Conservation (phyloP, 2,888 invertebrate species). For the Lamproptera curius region DNA sequence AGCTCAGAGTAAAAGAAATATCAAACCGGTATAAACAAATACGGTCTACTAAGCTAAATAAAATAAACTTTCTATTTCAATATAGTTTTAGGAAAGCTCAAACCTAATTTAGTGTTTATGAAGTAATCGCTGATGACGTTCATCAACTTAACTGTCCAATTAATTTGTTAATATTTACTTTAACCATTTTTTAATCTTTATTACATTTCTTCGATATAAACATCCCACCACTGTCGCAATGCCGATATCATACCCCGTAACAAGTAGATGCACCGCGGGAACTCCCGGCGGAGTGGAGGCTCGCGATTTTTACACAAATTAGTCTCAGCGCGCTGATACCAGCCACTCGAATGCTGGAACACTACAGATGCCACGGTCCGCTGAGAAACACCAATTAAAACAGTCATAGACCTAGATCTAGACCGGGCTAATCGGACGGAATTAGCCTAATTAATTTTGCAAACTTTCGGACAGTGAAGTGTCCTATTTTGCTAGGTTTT, state of each 20-base stretch:
- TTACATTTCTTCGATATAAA: neutral
- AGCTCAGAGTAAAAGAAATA: too few relatives aligned
- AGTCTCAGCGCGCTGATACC: slow-evolving; percentile 21
- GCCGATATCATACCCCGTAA: slow-evolving; percentile 67
- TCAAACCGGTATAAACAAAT: too few relatives aligned
- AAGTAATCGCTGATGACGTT: too few relatives aligned
- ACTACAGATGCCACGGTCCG: slow-evolving; percentile 15
- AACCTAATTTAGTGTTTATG: too few relatives aligned
- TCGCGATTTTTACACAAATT: slow-evolving; percentile 30
- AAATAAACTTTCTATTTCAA: too few relatives aligned
- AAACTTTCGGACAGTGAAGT: too few relatives aligned
- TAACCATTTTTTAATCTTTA: too few relatives aligned
- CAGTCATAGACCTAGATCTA: slow-evolving; percentile 8
- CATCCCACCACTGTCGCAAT: slow-evolving; percentile 40
- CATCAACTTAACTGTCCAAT: too few relatives aligned
- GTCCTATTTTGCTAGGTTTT: too few relatives aligned
- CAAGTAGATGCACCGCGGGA: slow-evolving; percentile 65
- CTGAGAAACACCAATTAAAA: slow-evolving; percentile 18
- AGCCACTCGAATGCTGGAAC: slow-evolving; percentile 15
- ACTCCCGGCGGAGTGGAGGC: slow-evolving; percentile 45
- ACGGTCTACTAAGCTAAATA: too few relatives aligned
- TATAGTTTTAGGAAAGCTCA: too few relatives aligned
- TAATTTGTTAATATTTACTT: too few relatives aligned
- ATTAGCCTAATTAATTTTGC: neutral
- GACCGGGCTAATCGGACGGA: slow-evolving; percentile 23